Evolutionary conservation across 92 coral and sea anemone species (phyloP).

Genomic region (Chrysogorgia sp.): DNA sequence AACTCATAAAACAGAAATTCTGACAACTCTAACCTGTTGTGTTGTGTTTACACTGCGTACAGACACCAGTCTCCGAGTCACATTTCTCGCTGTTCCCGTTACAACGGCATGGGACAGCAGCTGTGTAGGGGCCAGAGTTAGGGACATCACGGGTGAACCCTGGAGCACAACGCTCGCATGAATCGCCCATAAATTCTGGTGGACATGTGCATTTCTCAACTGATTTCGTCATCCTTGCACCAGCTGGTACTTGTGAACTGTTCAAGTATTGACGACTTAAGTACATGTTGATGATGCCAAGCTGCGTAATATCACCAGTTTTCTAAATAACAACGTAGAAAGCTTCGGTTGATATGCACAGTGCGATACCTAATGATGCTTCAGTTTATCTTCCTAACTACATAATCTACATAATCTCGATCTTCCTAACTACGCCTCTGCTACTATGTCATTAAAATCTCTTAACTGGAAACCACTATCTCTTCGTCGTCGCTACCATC

Average conservation of each 20-base stretch:
- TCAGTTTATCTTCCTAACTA: too few species aligned
- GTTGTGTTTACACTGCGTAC: constrained; percentile 77
- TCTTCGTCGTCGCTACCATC: too few species aligned
- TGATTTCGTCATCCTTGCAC: constrained; percentile 46
- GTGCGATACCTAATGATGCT: too few species aligned
- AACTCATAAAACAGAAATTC: too few species aligned
- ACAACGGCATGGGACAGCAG: constrained; percentile 84
- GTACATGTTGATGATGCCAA: constrained; percentile 11
- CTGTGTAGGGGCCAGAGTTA: constrained; percentile 76
- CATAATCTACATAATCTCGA: too few species aligned
- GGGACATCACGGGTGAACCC: constrained; percentile 87
- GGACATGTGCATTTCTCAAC: constrained; percentile 88
- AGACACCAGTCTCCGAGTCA: constrained; percentile 86
- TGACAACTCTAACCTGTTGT: constrained; percentile 77
- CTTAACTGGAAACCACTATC: too few species aligned
- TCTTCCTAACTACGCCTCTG: too few species aligned
- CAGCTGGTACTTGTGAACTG: constrained; percentile 25
- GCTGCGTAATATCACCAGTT: background rate
- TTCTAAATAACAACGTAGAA: background rate
- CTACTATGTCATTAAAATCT: too few species aligned
- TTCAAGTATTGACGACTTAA: constrained; percentile 21
- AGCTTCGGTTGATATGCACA: too few species aligned
- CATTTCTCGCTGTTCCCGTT: constrained; percentile 73
- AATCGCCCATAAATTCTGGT: constrained; percentile 75
- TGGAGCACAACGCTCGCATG: constrained; percentile 87